These are phyloP conservation scores for Benthosema pterotum DNA, from an alignment of 2,797 vertebrate genomes.

Conservation along the genomic window DNA sequence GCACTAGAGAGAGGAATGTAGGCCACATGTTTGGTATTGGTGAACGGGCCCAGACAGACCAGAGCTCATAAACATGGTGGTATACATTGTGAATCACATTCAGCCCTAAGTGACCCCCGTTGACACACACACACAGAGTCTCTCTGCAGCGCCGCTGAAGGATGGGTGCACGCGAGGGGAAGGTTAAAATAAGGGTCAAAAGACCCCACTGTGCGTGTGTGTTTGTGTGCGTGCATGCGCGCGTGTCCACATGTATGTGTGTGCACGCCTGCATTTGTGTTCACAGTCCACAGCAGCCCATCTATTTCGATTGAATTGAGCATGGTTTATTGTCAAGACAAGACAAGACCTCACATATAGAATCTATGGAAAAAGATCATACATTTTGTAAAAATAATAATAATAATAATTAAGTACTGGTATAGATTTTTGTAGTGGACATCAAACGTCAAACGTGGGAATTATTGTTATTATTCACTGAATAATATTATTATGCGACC, in stretches of 20 bases:
- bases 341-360: too few relatives aligned
- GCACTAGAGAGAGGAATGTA: constrained; percentile 52
- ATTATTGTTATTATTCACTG: too few relatives aligned
- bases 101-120: constrained; percentile 37
- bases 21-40: constrained; percentile 39
- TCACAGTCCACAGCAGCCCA: not conserved
- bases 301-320: not conserved
- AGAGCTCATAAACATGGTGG: constrained; percentile 41
- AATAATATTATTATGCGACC: too few relatives aligned
- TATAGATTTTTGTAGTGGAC: too few relatives aligned
- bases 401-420: too few relatives aligned
- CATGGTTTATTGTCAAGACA: too few relatives aligned
- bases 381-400: too few relatives aligned
- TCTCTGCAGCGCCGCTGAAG: constrained; percentile 20
- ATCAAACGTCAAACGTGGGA: too few relatives aligned
- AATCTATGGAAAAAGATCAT: too few relatives aligned
- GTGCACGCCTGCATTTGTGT: not conserved
- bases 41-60: constrained; percentile 51
- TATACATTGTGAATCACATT: constrained; percentile 18
- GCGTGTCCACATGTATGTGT: not conserved
- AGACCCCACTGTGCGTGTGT: constrained; percentile 36
- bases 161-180: constrained; percentile 51
- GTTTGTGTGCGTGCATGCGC: constrained; percentile 3
- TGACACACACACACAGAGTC: constrained; percentile 31
- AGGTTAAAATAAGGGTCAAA: constrained; percentile 44